These are phyloP conservation scores for Scaptomyza graminum DNA, from an alignment of 1,140 invertebrate genomes.

Conservation along the genomic window DNA sequence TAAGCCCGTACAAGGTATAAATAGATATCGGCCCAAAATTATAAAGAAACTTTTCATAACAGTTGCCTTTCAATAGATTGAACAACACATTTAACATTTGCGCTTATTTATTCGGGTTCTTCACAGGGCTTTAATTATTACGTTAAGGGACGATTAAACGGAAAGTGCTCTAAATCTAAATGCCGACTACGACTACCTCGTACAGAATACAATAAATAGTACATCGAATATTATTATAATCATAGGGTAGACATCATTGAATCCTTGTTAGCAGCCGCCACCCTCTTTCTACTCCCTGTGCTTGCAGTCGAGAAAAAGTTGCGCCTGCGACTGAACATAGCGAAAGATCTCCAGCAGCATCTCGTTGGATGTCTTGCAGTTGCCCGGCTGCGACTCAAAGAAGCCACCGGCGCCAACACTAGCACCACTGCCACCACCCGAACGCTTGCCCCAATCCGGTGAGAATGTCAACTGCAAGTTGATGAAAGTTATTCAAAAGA, in stretches of 20 bases:
- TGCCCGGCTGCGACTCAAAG: slow-evolving; percentile 61
- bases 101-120: slow-evolving; percentile 71
- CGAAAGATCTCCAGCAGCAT: slow-evolving; percentile 81
- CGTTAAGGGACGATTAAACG: slow-evolving; percentile 42
- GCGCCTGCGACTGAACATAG: slow-evolving; percentile 76
- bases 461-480: slow-evolving; percentile 77
- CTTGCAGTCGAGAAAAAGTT: slow-evolving; percentile 79
- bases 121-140: slow-evolving; percentile 16
- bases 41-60: no score
- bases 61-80: not conserved
- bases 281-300: slow-evolving; percentile 65
- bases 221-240: slow-evolving; percentile 26
- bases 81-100: slow-evolving; percentile 37
- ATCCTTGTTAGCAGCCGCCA: not conserved
- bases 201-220: slow-evolving; percentile 30
- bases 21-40: no score
- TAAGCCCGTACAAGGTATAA: slow-evolving; percentile 15
- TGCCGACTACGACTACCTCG: slow-evolving; percentile 81
- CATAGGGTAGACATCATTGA: slow-evolving; percentile 13
- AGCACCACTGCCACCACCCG: slow-evolving; percentile 47
- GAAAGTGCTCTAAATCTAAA: slow-evolving; percentile 74
- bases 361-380: slow-evolving; percentile 80
- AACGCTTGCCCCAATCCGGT: slow-evolving; percentile 82
- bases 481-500: not conserved
- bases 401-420: slow-evolving; percentile 51